These are phyloP conservation scores for Lagorchestes hirsutus DNA, from an alignment of 2,797 vertebrate genomes.

Conservation along the genomic window DNA sequence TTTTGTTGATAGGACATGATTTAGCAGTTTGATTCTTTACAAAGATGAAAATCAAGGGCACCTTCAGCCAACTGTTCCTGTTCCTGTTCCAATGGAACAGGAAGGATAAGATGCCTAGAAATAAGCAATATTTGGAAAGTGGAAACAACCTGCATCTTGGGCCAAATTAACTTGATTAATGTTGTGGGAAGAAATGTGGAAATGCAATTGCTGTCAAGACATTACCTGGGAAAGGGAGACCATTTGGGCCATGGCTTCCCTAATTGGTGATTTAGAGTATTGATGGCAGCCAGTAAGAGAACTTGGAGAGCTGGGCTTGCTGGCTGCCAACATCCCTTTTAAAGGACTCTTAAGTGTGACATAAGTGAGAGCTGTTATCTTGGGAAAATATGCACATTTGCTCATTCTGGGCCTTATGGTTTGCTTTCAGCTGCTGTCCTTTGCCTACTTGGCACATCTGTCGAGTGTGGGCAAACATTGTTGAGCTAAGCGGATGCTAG, in stretches of 20 bases:
- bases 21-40: accelerated
- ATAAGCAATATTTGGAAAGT: neutral
- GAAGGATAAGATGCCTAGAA: neutral
- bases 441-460: neutral
- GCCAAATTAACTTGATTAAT: slow-evolving; percentile 47
- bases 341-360: slow-evolving; percentile 1
- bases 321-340: slow-evolving; percentile 18
- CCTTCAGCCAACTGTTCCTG: slow-evolving; percentile 8
- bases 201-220: slow-evolving; percentile 42
- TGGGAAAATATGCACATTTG: neutral
- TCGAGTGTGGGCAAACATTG: slow-evolving; percentile 5
- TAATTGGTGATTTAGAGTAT: neutral
- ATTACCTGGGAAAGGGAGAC: slow-evolving; percentile 24
- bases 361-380: neutral
- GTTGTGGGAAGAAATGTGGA: slow-evolving; percentile 45
- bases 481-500: neutral
- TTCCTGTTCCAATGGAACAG: slow-evolving; percentile 10
- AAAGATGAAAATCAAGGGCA: neutral
- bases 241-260: neutral
- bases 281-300: neutral
- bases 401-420: slow-evolving; percentile 30
- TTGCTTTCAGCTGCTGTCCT: neutral
- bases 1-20: neutral
- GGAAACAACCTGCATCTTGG: neutral
- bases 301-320: neutral